Conservation (phyloP, 2,797 vertebrate genomes). For the Lutjanus campechanus region DNA sequence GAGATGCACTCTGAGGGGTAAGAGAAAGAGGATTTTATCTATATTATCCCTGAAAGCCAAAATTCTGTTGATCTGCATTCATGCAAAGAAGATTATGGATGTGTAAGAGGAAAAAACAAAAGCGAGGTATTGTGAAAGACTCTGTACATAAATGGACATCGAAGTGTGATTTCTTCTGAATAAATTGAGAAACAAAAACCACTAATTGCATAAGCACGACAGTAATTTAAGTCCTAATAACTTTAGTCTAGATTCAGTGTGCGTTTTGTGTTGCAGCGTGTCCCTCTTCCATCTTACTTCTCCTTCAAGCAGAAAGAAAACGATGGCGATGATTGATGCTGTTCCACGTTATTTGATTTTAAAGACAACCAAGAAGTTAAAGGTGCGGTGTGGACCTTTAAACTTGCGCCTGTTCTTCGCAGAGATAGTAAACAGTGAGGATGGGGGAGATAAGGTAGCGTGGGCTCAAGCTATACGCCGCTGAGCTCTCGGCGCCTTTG, state of each 20-base stretch:
- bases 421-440: constrained; percentile 17
- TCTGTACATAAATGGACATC: constrained; percentile 6
- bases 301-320: not conserved
- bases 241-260: not conserved
- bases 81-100: constrained; percentile 58
- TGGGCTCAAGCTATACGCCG: constrained; percentile 11
- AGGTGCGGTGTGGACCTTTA: not conserved
- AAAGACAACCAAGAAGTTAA: not conserved
- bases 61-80: constrained; percentile 48
- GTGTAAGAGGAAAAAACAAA: constrained; percentile 33
- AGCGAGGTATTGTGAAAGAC: not conserved
- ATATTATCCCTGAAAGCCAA: constrained; percentile 45
- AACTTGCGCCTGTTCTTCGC: not conserved
- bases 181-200: constrained; percentile 1
- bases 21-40: constrained; percentile 37
- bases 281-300: not conserved
- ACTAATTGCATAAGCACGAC: not conserved
- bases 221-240: not conserved
- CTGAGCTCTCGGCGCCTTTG: constrained; percentile 22
- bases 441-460: constrained; percentile 30
- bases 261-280: no score
- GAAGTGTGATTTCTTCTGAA: not conserved
- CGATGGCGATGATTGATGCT: not conserved
- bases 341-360: not conserved
- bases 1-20: not conserved